Conservation (phyloP, 2,888 invertebrate species). For the Oxystoma pomonae region DNA sequence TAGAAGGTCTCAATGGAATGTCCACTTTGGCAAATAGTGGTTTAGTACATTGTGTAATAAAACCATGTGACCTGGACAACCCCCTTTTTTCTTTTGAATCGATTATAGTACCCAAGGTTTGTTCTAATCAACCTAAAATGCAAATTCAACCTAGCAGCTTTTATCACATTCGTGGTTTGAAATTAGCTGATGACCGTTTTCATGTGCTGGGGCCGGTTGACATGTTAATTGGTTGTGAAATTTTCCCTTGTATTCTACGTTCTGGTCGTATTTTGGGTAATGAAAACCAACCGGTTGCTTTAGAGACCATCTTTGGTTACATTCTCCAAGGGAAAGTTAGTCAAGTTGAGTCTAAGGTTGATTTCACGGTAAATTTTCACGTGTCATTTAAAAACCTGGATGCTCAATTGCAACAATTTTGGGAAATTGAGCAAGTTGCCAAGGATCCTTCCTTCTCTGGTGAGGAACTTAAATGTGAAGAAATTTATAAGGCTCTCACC, state of each 20-base stretch:
- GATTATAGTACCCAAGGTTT: too few relatives aligned
- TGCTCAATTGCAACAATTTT: neutral
- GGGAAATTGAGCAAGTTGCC: neutral
- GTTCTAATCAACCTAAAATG: neutral
- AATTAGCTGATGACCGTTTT: neutral
- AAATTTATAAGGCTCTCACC: neutral
- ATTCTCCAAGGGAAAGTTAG: neutral
- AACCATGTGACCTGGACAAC: neutral
- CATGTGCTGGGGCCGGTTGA: neutral
- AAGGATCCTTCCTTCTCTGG: neutral
- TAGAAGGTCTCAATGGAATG: conserved; percentile 1
- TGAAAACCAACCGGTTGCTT: neutral
- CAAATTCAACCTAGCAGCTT: neutral
- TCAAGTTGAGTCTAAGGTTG: too few relatives aligned
- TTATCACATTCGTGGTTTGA: neutral
- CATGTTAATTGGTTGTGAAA: neutral
- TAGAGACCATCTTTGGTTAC: neutral
- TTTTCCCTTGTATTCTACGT: neutral
- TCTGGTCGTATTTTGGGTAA: neutral
- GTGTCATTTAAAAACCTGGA: neutral
- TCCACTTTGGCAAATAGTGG: neutral
- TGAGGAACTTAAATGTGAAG: neutral
- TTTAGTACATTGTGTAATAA: neutral
- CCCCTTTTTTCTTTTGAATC: too few relatives aligned
- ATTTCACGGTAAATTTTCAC: too few relatives aligned